Evolutionary conservation across 1,140 invertebrate genomes (phyloP).

Genomic region (Anoplophora glabripennis): DNA sequence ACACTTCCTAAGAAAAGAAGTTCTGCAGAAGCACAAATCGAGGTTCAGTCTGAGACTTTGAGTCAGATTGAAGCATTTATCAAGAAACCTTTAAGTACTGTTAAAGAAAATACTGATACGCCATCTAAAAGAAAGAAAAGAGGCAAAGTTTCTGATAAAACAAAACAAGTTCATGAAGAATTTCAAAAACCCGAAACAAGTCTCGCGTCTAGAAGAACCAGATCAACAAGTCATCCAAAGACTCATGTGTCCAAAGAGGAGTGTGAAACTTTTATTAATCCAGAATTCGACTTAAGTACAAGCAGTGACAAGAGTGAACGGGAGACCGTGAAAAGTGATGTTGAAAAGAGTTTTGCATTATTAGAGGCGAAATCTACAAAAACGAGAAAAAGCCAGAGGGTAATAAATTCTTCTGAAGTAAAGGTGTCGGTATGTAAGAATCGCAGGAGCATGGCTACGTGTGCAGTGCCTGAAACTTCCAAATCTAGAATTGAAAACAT

Average conservation of each 20-base stretch:
- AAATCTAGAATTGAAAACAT: neutral
- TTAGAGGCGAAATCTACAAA: constrained; percentile 22
- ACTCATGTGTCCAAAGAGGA: no score
- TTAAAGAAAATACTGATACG: no score
- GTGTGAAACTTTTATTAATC: no score
- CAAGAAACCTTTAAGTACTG: neutral
- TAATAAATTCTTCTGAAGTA: constrained; percentile 1
- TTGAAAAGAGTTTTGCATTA: constrained; percentile 26
- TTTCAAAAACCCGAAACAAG: no score
- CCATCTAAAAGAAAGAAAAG: no score
- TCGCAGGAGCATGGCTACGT: constrained; percentile 8
- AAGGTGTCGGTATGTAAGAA: constrained; percentile 9
- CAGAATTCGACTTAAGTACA: neutral
- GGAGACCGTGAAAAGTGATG: no score
- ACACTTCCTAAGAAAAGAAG: neutral
- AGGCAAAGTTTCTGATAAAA: no score
- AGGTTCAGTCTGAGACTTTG: neutral
- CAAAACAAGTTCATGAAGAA: no score
- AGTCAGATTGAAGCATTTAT: constrained; percentile 3
- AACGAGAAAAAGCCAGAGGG: constrained; percentile 9
- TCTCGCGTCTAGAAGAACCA: no score
- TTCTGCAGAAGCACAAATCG: neutral
- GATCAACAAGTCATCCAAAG: no score
- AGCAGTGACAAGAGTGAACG: neutral
- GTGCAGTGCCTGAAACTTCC: no score